Conservation (phyloP, 2,888 invertebrate species). For the Bellardia bayeri region DNA sequence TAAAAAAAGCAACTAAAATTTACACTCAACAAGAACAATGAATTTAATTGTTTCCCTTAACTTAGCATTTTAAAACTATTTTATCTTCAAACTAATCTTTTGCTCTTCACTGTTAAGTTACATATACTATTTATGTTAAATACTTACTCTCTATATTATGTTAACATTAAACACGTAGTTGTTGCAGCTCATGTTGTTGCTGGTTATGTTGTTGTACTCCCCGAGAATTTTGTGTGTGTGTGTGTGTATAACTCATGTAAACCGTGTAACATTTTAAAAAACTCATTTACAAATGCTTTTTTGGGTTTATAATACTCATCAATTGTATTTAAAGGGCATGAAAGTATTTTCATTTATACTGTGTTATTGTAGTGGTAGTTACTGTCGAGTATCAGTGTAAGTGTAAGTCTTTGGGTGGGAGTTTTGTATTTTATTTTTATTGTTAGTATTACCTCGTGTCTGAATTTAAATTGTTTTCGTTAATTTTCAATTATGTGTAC, state of each 20-base stretch:
- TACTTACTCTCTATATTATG: slow-evolving; percentile 38
- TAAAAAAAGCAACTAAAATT: too few species aligned
- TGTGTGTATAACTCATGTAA: slow-evolving; percentile 42
- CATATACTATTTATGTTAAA: slow-evolving; percentile 25
- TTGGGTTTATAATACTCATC: slow-evolving; percentile 61
- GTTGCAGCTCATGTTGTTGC: neutral
- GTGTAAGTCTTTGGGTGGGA: neutral
- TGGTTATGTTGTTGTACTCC: neutral
- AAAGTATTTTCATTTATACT: slow-evolving; percentile 58
- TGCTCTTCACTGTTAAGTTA: slow-evolving; percentile 20
- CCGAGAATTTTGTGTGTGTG: slow-evolving; percentile 1
- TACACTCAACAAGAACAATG: too few species aligned
- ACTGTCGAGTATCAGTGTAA: neutral
- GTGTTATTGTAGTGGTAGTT: neutral
- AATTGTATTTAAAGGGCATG: slow-evolving; percentile 67
- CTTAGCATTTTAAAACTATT: too few species aligned
- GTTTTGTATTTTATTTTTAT: slow-evolving; percentile 49
- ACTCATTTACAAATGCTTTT: slow-evolving; percentile 64
- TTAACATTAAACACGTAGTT: slow-evolving; percentile 58
- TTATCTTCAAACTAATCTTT: neutral
- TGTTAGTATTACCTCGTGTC: slow-evolving; percentile 66
- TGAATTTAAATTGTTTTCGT: slow-evolving; percentile 73
- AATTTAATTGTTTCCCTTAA: too few species aligned
- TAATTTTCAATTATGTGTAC: slow-evolving; percentile 71
- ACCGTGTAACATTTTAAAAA: slow-evolving; percentile 66